Evolutionary conservation across 2,113 vertebrate genomes (phyloP), one percentile per base, ranked within the genome.

Genomic region (Mola mola): DNA sequence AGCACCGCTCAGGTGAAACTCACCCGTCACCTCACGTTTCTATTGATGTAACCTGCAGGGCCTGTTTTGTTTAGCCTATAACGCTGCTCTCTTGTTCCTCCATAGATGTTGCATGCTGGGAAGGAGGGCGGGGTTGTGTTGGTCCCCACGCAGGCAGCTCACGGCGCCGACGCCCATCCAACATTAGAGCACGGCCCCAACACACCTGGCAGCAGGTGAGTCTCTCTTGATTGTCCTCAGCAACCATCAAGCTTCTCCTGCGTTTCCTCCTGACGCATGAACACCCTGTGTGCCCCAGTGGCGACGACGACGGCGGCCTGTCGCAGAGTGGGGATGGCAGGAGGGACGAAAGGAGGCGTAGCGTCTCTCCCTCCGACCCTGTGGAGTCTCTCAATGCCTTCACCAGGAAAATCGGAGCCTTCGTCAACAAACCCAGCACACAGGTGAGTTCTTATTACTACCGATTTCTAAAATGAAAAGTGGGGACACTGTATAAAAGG

Each of bases 341-440:
- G 43, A 87, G 86, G 51, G 78, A 79, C 6, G 94, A 94, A 29
- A 90, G 90, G 24, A 92, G 92, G 55, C 94, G 93, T 62, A 89
- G 90, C 5, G 67, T 50, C 7, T 95, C 94, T 47, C 94, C 96
- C 6, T 89, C 90, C 0, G 94, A 96, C 61, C 88, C 93, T 4
- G 26, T 95, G 50, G 94, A 96, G 70, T 70, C 80, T 10, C 82
- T 90, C 62, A 92, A 93, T 29, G 91, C 95, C 0, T 96, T 98
- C 83, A 92, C 95, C 3, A 92, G 96, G 78, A 98, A 98, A 84
- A 94, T 96, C 19, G 96, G 97, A 66, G 97, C 97, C 31, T 98
- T 99, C 72, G 96, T 98, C 81, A 98, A 96, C 83, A 98, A 97
- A 85, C 93, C 96, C 58, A 89, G 92, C 86, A 92, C 93, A 67